Evolutionary conservation across 2,113 vertebrate genomes (phyloP).

Genomic region (Rhinoderma darwinii): DNA sequence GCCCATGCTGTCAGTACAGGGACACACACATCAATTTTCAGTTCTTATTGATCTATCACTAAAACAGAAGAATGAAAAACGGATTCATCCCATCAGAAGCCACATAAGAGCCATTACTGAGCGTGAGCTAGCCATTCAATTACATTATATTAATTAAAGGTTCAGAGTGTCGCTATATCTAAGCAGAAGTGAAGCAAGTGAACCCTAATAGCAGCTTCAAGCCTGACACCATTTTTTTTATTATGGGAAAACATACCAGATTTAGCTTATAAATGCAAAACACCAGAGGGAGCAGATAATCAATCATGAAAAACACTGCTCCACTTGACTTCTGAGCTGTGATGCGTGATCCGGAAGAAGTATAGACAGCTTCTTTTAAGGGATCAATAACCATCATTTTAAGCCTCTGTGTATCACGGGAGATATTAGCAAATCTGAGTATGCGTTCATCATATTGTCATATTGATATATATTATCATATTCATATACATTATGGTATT

Average conservation of each 20-base stretch:
- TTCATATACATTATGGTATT: not conserved
- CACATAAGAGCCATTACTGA: conserved; percentile 2
- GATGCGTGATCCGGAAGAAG: not conserved
- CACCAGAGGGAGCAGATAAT: not conserved
- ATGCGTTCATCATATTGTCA: not conserved
- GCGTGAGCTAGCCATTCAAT: not conserved
- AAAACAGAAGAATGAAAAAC: not conserved
- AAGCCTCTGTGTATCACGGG: not conserved
- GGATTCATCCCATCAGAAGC: not conserved
- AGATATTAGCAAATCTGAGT: not conserved
- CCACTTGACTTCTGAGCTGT: not conserved
- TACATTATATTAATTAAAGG: conserved; percentile 28
- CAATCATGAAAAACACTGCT: conserved; percentile 27
- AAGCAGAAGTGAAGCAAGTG: not conserved
- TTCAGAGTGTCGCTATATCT: not conserved
- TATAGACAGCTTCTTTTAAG: not conserved
- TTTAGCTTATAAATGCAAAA: conserved; percentile 11
- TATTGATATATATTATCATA: not conserved
- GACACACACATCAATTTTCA: not conserved
- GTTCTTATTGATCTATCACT: conserved; percentile 1
- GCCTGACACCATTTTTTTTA: conserved; percentile 20
- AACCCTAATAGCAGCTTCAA: not conserved
- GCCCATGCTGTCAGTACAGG: not conserved
- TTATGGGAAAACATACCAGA: conserved; percentile 1
- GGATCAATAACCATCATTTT: conserved; percentile 36